Conservation (phyloP, 37 sponge, comb jelly and placozoan species). For the Oopsacas minuta region DNA sequence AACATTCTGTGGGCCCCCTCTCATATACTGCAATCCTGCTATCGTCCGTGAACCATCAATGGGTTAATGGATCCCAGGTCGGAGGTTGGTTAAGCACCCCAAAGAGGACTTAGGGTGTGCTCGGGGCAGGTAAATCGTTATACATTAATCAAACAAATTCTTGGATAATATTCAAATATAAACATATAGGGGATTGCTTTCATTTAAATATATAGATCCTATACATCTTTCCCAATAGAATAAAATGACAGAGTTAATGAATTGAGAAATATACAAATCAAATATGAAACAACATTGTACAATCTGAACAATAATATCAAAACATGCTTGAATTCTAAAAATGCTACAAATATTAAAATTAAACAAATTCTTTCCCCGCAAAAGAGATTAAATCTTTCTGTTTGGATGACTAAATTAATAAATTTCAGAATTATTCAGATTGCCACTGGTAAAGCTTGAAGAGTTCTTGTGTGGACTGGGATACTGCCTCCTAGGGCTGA, state of each 20-base stretch:
- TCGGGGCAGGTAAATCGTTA: too few relatives aligned
- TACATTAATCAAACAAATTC: too few relatives aligned
- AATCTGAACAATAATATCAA: background rate
- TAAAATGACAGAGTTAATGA: background rate
- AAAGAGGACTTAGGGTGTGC: too few relatives aligned
- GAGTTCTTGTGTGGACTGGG: background rate
- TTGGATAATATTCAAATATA: too few relatives aligned
- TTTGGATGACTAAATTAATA: background rate
- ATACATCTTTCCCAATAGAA: too few relatives aligned
- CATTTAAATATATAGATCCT: too few relatives aligned
- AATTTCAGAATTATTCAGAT: background rate
- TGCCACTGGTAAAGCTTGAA: background rate
- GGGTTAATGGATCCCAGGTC: too few relatives aligned
- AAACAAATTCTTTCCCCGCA: background rate
- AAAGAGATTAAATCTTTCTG: background rate
- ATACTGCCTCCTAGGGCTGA: background rate
- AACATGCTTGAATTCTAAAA: constrained; percentile 9
- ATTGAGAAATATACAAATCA: background rate
- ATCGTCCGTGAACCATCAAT: too few relatives aligned
- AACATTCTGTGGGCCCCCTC: too few relatives aligned
- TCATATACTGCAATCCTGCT: too few relatives aligned
- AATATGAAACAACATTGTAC: background rate
- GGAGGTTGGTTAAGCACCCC: too few relatives aligned
- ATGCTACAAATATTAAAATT: background rate
- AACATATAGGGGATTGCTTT: too few relatives aligned